A percentile compares a stretch with the other conserved stretches of the same genome.
These are phyloP conservation scores for Dugesia japonica DNA, from an alignment of 2,888 invertebrate species.

Conservation along the genomic window DNA sequence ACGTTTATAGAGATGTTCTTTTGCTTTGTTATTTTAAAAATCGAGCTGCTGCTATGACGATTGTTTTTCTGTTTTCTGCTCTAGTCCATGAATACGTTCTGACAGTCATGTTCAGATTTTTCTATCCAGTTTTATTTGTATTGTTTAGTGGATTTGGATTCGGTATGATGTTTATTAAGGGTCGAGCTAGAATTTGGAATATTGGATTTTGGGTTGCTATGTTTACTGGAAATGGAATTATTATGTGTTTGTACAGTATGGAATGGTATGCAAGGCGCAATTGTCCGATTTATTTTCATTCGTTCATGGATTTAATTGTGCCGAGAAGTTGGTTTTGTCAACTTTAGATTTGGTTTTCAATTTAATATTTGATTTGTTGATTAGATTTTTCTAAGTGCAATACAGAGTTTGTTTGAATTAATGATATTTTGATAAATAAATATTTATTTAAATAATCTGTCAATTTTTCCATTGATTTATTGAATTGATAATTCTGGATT, in stretches of 20 bases:
- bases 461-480: too few relatives aligned
- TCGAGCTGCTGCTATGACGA: slow-evolving; percentile 51
- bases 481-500: too few relatives aligned
- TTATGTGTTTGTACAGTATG: slow-evolving; percentile 65
- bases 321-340: slow-evolving; percentile 51
- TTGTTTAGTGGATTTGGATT: slow-evolving; percentile 60
- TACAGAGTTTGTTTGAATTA: too few relatives aligned
- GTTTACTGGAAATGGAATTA: slow-evolving; percentile 61
- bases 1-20: slow-evolving; percentile 62
- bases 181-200: slow-evolving; percentile 33
- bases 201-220: slow-evolving; percentile 68
- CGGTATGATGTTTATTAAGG: slow-evolving; percentile 32
- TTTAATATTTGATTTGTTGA: too few relatives aligned
- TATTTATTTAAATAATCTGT: too few relatives aligned
- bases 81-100: slow-evolving; percentile 73
- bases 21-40: slow-evolving; percentile 22
- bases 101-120: slow-evolving; percentile 63
- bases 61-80: slow-evolving; percentile 66
- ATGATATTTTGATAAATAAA: too few relatives aligned
- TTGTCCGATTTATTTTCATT: slow-evolving; percentile 51
- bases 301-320: slow-evolving; percentile 49
- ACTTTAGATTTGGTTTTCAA: too few relatives aligned
- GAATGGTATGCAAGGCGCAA: slow-evolving; percentile 69
- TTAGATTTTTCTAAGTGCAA: too few relatives aligned
- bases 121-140: slow-evolving; percentile 68